Evolutionary conservation across 1,140 invertebrate species (phyloP), one percentile per base, ranked within the genome.

Genomic region (Anoplolepis gracilipes): DNA sequence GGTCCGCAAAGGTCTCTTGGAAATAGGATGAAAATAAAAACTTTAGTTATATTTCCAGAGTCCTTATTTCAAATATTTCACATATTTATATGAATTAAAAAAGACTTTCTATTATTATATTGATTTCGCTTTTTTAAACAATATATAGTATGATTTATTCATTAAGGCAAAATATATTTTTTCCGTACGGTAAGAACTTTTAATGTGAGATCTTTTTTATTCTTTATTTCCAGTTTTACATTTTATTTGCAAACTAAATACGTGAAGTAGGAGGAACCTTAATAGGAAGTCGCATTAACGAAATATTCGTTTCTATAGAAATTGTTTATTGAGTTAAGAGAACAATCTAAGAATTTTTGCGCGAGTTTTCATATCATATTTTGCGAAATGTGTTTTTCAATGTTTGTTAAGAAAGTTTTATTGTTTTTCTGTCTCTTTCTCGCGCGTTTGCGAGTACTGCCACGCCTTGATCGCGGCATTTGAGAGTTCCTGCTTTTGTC

Each of bases 341-440:
- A 19, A 73, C 7, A 6, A 28, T n/a, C 0, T 30, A 30, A 73
- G 28, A 73, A 36, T n/a, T 2, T 22, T 33, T 7, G 8, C 22
- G 28, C 2, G 49, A 73, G 7, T 36, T 73, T 42, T 59, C 16
- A n/a, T 25, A n/a, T 46, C 42, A 46, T 73, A 55, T 73, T 30
- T 53, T n/a, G 13, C 33, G 70, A 55, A 36, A 55, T 16, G 11
- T 36, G n/a, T 36, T 57, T 72, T 8, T 22, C 19, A 5, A 55
- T n/a, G 13, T 73, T 30, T 33, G 7, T 76, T 76, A 7, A 1
- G 28, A 42, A 76, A 76, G 55, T 76, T 76, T 42, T 46, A 55
- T 22, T 19, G 11, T 3, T 36, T 16, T n/a, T 30, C 2, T n/a
- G 46, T 39, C 13, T n/a, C 22, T 46, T 28, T 30, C 25, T 22